A percentile compares a stretch with the other conserved stretches of the same genome.
These are phyloP conservation scores for Actinemys pallida DNA, from an alignment of 2,113 vertebrate species.

Conservation along the genomic window DNA sequence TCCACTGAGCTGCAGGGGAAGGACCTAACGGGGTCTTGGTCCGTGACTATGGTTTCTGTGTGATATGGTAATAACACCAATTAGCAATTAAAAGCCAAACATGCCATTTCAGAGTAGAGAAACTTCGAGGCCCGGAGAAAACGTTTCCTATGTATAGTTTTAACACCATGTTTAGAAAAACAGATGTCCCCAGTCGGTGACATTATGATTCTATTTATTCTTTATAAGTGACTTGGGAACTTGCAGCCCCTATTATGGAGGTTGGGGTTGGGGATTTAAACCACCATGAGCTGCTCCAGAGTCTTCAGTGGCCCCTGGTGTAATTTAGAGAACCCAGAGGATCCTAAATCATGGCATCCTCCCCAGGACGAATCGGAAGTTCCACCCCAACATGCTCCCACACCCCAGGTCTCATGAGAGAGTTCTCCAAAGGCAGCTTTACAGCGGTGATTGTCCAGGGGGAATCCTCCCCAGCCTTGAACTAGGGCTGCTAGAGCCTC, in stretches of 20 bases:
- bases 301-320: neutral
- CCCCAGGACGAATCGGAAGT: neutral
- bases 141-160: neutral
- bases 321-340: neutral
- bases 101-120: neutral
- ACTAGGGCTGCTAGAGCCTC: accelerated
- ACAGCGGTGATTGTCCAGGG: neutral
- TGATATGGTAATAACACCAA: neutral
- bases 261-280: neutral
- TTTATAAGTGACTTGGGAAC: neutral
- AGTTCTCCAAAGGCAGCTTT: neutral
- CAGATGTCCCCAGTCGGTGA: neutral
- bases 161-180: neutral
- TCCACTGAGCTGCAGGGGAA: neutral
- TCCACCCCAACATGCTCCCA: neutral
- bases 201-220: neutral
- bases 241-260: accelerated
- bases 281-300: neutral
- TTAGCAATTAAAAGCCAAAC: neutral
- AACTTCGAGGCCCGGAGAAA: neutral
- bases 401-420: accelerated
- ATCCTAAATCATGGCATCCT: neutral
- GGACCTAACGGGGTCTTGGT: neutral
- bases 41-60: neutral
- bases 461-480: accelerated